Evolutionary conservation across 2,888 invertebrate species (phyloP).

Genomic region (Orthosia incerta): DNA sequence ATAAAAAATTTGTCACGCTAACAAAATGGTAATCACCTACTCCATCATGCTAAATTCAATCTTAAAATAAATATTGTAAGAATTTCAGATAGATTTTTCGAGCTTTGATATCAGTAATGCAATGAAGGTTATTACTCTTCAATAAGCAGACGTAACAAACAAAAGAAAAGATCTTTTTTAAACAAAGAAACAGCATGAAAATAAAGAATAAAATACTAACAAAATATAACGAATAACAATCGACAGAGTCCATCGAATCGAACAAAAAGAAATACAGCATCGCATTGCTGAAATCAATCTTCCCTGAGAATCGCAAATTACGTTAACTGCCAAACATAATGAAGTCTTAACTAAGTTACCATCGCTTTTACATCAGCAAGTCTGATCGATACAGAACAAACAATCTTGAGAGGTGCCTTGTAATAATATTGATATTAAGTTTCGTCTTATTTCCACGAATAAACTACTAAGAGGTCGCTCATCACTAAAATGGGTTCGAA

Average conservation of each 20-base stretch:
- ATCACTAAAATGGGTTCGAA: neutral
- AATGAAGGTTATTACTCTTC: too few relatives aligned
- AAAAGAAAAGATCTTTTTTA: neutral
- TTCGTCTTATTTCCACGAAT: constrained; percentile 5
- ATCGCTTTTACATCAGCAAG: constrained; percentile 30
- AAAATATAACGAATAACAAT: constrained; percentile 25
- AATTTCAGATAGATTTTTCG: too few relatives aligned
- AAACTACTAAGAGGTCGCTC: constrained; percentile 4
- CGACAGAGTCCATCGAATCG: constrained; percentile 17
- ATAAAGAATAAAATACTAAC: constrained; percentile 2
- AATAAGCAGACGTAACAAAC: neutral
- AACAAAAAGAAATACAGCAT: constrained; percentile 37
- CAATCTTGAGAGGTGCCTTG: constrained; percentile 17
- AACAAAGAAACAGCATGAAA: neutral
- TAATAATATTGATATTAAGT: constrained; percentile 16
- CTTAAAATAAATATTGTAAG: too few relatives aligned
- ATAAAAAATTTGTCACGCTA: too few relatives aligned
- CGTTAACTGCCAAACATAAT: constrained; percentile 56
- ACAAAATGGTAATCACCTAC: too few relatives aligned
- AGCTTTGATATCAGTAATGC: too few relatives aligned
- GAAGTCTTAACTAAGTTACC: constrained; percentile 48
- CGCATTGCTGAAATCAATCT: constrained; percentile 53
- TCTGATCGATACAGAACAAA: constrained; percentile 45
- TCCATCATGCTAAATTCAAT: too few relatives aligned
- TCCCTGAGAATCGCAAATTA: constrained; percentile 42